phyloP scores from a whole-genome alignment of 2,113 vertebrate species.

The Castor canadensis region DNA sequence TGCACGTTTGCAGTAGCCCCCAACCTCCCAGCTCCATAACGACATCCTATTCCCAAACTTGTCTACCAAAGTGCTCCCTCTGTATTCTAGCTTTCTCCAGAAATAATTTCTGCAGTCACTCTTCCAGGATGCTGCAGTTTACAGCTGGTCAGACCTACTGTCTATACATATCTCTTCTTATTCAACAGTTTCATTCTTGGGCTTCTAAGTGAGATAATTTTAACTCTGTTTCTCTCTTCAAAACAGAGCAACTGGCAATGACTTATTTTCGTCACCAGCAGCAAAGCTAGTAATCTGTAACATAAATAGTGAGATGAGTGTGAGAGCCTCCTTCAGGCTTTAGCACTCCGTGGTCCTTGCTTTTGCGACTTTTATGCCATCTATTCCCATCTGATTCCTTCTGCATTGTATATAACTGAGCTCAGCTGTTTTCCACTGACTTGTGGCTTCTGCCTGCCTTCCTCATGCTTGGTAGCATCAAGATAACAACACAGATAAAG shows the following conservation, averaged over 20 bases:
- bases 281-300: conserved; percentile 74
- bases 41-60: accelerated
- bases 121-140: accelerated
- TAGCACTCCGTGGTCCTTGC: conserved; percentile 48
- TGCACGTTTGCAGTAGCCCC: too few relatives aligned
- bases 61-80: too few relatives aligned
- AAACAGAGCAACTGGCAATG: conserved; percentile 78
- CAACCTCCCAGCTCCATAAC: accelerated
- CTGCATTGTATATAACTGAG: accelerated
- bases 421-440: background rate
- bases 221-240: conserved; percentile 73
- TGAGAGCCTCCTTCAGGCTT: conserved; percentile 60
- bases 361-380: conserved; percentile 26
- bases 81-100: background rate
- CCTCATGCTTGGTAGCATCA: background rate
- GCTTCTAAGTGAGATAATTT: conserved; percentile 70
- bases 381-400: background rate
- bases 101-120: background rate
- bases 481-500: background rate
- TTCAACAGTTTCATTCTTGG: conserved; percentile 51
- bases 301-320: conserved; percentile 73
- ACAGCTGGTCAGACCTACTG: background rate
- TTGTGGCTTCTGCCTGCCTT: background rate
- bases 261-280: conserved; percentile 78
- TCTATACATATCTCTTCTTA: background rate